A percentile compares a stretch with the other conserved stretches of the same genome.
These are phyloP conservation scores for Pseudorhombus dupliciocellatus DNA, from an alignment of 2,113 vertebrate species.

Conservation along the genomic window DNA sequence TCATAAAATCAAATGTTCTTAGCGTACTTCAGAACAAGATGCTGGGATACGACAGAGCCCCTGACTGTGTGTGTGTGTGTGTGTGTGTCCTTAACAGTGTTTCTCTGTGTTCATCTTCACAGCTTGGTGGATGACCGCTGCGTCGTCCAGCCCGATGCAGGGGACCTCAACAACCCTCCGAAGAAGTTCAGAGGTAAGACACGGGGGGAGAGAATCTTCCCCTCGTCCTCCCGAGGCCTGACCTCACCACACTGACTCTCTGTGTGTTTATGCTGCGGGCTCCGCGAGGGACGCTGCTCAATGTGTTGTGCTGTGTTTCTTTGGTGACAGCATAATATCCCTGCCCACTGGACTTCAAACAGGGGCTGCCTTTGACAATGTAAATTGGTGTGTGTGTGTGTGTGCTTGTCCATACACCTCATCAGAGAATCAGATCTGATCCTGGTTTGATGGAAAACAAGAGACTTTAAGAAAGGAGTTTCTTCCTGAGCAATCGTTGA, in stretches of 20 bases:
- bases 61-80: too few species aligned
- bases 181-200: constrained; percentile 97
- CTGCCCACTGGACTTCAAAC: constrained; percentile 63
- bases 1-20: too few species aligned
- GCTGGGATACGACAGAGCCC: too few species aligned
- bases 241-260: constrained; percentile 45
- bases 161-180: constrained; percentile 96
- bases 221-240: constrained; percentile 16
- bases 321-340: constrained; percentile 63
- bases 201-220: neutral
- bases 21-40: too few species aligned
- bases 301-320: constrained; percentile 68
- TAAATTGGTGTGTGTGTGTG: constrained; percentile 23
- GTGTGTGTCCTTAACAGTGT: neutral
- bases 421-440: constrained; percentile 29
- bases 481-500: constrained; percentile 51
- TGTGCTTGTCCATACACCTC: neutral
- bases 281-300: constrained; percentile 39
- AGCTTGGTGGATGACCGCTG: constrained; percentile 99
- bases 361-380: constrained; percentile 51
- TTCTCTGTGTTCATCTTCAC: constrained; percentile 43
- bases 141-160: constrained; percentile 95
- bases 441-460: constrained; percentile 20
- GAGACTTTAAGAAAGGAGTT: constrained; percentile 20
- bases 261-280: constrained; percentile 52